Conservation (phyloP, 2,888 invertebrate genomes). For the Rhagonycha fulva region DNA sequence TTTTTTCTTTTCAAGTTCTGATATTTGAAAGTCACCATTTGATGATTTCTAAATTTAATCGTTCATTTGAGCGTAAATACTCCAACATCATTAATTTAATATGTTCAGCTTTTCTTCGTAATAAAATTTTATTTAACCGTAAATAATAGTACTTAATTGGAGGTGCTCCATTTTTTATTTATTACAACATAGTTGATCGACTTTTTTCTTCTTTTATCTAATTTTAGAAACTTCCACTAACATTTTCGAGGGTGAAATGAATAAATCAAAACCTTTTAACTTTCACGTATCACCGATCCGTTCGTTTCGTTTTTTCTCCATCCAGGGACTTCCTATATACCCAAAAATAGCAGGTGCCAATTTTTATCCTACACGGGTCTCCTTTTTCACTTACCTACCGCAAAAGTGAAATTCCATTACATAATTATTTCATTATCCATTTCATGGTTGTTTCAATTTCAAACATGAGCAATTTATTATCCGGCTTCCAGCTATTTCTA, state of each 20-base stretch:
- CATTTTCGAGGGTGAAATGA: not conserved
- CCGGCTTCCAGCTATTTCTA: not conserved
- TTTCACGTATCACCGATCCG: not conserved
- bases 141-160: not conserved
- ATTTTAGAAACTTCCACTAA: not conserved
- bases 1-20: not conserved
- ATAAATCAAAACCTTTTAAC: not conserved
- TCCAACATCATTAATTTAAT: slow-evolving; percentile 2
- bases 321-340: not conserved
- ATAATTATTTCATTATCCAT: not conserved
- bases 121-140: not conserved
- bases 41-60: slow-evolving; percentile 6
- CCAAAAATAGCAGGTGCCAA: not conserved
- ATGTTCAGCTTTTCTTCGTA: not conserved
- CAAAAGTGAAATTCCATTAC: not conserved
- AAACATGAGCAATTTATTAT: not conserved
- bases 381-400: not conserved
- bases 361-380: not conserved
- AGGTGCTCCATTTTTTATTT: not conserved
- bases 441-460: not conserved
- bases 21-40: not conserved
- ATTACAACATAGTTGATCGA: not conserved
- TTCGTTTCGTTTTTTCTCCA: not conserved
- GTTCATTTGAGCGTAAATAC: not conserved
- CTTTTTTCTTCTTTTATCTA: not conserved